Conservation (phyloP, 2,797 vertebrate species). For the Amblyopsis hoosieri region DNA sequence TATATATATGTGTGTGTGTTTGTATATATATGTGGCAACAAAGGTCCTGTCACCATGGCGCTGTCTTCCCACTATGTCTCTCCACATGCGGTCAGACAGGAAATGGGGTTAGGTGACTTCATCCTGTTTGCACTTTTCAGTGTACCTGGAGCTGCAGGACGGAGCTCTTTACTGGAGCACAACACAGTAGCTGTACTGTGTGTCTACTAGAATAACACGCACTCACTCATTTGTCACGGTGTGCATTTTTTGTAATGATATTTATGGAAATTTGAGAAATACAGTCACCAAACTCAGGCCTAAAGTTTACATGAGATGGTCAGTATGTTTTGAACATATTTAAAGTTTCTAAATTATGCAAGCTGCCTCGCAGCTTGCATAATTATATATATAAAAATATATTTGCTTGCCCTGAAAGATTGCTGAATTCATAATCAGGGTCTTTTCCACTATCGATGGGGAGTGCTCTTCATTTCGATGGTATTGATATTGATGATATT, state of each 20-base stretch:
- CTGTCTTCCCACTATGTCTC: neutral
- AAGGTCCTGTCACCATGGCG: no score
- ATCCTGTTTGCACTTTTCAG: conserved; percentile 9
- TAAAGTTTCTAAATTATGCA: no score
- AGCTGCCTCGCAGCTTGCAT: no score
- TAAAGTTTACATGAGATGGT: no score
- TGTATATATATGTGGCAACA: no score
- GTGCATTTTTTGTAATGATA: no score
- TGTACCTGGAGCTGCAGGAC: conserved; percentile 8
- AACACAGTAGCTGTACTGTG: neutral
- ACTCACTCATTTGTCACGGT: conserved; percentile 7
- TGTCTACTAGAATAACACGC: conserved; percentile 6
- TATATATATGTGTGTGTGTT: no score
- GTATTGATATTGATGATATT: conserved; percentile 34
- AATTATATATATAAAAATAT: no score
- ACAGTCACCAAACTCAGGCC: no score
- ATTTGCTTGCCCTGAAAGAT: neutral
- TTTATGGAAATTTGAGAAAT: no score
- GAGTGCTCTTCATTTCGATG: conserved; percentile 3
- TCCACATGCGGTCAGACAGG: conserved; percentile 6
- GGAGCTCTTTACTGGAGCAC: neutral
- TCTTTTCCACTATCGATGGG: neutral
- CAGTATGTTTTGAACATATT: no score
- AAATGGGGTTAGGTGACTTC: conserved; percentile 8
- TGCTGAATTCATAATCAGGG: neutral